Evolutionary conservation across 2,888 invertebrate genomes (phyloP).

Genomic region (Ochropleura leucogaster): DNA sequence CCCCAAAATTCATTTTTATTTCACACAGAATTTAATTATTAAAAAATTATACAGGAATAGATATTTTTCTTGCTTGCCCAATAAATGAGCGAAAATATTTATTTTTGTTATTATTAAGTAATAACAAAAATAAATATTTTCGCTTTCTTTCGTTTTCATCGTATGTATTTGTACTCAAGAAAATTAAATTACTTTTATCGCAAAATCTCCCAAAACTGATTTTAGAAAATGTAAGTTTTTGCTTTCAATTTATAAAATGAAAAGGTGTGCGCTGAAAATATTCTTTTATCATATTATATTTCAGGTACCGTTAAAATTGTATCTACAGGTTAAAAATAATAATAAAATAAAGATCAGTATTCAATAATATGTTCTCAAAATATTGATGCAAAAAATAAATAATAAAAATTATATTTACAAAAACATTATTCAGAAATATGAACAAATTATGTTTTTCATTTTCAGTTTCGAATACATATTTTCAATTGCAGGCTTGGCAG

Average conservation of each 20-base stretch:
- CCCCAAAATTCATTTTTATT: background rate
- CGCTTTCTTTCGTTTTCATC: background rate
- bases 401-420: background rate
- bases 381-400: background rate
- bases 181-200: conserved; percentile 30
- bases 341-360: background rate
- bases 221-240: background rate
- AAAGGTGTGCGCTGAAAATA: conserved; percentile 3
- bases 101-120: background rate
- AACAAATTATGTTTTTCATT: background rate
- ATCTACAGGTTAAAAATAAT: background rate
- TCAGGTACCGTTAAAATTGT: background rate
- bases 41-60: too few relatives aligned
- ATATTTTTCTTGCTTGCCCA: background rate
- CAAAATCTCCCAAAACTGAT: background rate
- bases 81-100: background rate
- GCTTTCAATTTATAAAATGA: conserved; percentile 3
- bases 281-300: conserved; percentile 5
- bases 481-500: background rate
- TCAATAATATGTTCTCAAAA: background rate
- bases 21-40: background rate
- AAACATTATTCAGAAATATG: background rate
- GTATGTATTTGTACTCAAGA: conserved; percentile 7
- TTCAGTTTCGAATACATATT: background rate
- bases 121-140: too few relatives aligned